Evolutionary conservation across 2,113 vertebrate species (phyloP), one percentile per base, ranked within the genome.

Genomic region (Nothobranchius furzeri): DNA sequence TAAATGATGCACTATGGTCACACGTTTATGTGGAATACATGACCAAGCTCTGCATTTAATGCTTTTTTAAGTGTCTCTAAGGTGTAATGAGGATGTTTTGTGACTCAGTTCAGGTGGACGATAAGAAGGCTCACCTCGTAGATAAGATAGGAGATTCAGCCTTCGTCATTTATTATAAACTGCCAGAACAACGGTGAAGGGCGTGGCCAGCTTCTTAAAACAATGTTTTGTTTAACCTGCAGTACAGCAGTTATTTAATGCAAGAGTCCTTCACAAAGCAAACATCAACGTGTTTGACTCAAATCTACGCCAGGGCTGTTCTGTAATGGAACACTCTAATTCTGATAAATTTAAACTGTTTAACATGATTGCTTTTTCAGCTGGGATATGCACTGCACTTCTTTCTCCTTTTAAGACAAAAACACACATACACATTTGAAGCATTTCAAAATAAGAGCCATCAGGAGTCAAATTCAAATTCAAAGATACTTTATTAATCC

Each of bases 141-240:
- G 82, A 85, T 85, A 82, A 85, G 63, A 30, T 45, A 12, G 13
- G 50, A 49, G 46, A 68, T 51, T 36, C 45, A 67, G 51, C 55
- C 64, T 47, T 65, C 60, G 7, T 75, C 25, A 68, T 76, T 79
- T 49, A 64, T 71, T 65, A 48, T 15, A 51, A 79, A 40, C 15
- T 5, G 7, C 63, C 43, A 9, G 83, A 80, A 75, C 68, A 51
- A 81, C 87, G 68, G 76, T 83, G 17, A 52, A 54, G 65, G 81
- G 85, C 52, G 75, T 85, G 81, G 60, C 68, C 12, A 25, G 35
- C 47, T 48, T 47, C 54, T 51, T 15, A 45, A 62, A 12, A 51
- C 0, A 37, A 3, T 11, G 12, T 54, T 35, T 30, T 74, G 43
- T 48, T 54, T 73, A 42, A 46, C 43, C 64, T 54, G 49, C 46